A percentile compares a stretch with the other conserved stretches of the same genome.
These are phyloP conservation scores for Pharmacophagus antenor DNA, from an alignment of 2,888 invertebrate genomes.

Conservation along the genomic window DNA sequence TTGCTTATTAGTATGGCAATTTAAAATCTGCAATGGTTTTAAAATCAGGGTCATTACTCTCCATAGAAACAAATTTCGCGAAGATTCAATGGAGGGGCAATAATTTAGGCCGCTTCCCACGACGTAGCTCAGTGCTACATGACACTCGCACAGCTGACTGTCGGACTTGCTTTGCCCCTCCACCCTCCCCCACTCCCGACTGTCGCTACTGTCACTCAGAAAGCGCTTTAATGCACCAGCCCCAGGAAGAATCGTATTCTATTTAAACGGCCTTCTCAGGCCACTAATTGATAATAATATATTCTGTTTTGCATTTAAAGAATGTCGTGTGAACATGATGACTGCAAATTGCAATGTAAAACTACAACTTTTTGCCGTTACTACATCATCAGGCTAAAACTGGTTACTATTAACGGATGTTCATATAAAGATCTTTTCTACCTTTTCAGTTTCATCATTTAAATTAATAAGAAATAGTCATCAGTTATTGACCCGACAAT, in stretches of 20 bases:
- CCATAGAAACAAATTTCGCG: constrained; percentile 42
- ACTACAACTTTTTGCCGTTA: constrained; percentile 1
- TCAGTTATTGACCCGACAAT: constrained; percentile 77
- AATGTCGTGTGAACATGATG: background rate
- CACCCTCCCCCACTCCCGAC: constrained; percentile 42
- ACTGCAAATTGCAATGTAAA: constrained; percentile 15
- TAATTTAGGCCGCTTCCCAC: constrained; percentile 74
- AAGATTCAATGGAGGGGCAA: constrained; percentile 54
- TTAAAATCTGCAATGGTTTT: constrained; percentile 32
- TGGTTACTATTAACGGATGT: constrained; percentile 23
- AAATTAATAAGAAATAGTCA: constrained; percentile 51
- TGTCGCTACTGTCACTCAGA: constrained; percentile 50
- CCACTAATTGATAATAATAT: constrained; percentile 3
- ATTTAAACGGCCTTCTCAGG: constrained; percentile 18
- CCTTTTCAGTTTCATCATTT: constrained; percentile 35
- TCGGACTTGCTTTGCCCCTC: constrained; percentile 57
- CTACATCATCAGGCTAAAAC: constrained; percentile 14
- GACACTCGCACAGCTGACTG: constrained; percentile 79
- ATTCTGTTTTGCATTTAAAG: background rate
- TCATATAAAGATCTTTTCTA: constrained; percentile 30
- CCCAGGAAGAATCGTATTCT: constrained; percentile 11
- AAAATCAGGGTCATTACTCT: constrained; percentile 39
- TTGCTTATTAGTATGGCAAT: constrained; percentile 21
- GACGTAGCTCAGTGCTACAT: constrained; percentile 55
- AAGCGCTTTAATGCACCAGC: constrained; percentile 19